phyloP scores from a whole-genome alignment of 2,797 vertebrate species.

The Pangasius mekongensis region DNA sequence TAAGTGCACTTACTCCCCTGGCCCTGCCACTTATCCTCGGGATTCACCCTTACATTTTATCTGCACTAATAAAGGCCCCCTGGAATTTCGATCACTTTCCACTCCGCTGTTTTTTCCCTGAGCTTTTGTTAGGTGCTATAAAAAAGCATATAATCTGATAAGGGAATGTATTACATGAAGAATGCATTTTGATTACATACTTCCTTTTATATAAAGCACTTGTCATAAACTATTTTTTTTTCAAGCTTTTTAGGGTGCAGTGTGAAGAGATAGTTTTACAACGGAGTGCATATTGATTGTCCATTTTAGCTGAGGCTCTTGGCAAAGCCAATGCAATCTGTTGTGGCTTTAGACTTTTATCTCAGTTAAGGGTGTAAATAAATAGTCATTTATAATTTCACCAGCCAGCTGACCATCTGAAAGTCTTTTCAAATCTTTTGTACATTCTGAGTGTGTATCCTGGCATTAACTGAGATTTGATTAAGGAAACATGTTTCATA shows the following conservation, averaged over 20 bases:
- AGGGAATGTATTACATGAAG: not conserved
- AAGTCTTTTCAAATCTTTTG: not conserved
- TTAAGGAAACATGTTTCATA: not conserved
- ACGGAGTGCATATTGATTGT: constrained; percentile 12
- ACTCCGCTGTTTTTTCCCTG: not conserved
- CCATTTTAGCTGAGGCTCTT: constrained; percentile 21
- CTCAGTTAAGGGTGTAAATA: constrained; percentile 29
- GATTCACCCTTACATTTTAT: constrained; percentile 56
- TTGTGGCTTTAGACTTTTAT: constrained; percentile 21
- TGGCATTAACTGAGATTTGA: not conserved
- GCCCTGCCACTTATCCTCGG: constrained; percentile 63
- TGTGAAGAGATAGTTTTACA: constrained; percentile 2
- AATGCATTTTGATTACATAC: constrained; percentile 12
- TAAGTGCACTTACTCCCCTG: constrained; percentile 74
- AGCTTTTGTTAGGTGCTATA: constrained; percentile 13
- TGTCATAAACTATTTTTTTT: not conserved
- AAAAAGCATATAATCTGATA: not conserved
- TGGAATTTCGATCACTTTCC: constrained; percentile 29
- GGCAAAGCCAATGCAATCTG: constrained; percentile 26
- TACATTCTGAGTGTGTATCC: not conserved
- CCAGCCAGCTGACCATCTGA: not conserved
- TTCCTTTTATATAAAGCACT: not conserved
- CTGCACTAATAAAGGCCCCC: constrained; percentile 28
- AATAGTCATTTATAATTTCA: constrained; percentile 20
- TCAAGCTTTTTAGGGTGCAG: constrained; percentile 1